phyloP scores from a whole-genome alignment of 2,888 invertebrate species.

The Mimas tiliae region DNA sequence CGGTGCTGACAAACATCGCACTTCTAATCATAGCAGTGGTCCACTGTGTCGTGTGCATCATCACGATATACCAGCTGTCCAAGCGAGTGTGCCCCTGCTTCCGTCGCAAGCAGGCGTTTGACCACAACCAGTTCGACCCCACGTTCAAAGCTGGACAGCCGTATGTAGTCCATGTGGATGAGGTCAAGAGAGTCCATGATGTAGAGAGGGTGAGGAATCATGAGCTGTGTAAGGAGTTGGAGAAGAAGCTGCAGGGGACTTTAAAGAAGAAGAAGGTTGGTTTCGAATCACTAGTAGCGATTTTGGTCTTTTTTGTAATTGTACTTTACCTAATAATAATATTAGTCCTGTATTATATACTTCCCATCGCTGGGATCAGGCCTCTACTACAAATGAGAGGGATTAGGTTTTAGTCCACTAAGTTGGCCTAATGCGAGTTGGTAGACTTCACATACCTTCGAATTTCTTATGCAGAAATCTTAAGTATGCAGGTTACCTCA shows the following conservation, averaged over 20 bases:
- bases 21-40: constrained; percentile 84
- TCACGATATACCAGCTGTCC: constrained; percentile 82
- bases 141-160: constrained; percentile 61
- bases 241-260: constrained; percentile 68
- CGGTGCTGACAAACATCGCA: constrained; percentile 86
- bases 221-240: constrained; percentile 71
- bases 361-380: no score
- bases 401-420: no score
- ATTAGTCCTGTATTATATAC: no score
- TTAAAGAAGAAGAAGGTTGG: constrained; percentile 68
- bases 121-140: constrained; percentile 82
- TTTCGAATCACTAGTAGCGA: no score
- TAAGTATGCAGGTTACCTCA: no score
- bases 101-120: constrained; percentile 73
- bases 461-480: no score
- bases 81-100: constrained; percentile 85
- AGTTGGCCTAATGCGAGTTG: no score
- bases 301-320: no score
- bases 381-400: no score
- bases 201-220: constrained; percentile 57
- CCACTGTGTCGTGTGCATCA: constrained; percentile 83
- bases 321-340: no score
- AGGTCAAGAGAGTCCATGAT: constrained; percentile 59
- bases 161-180: constrained; percentile 71
- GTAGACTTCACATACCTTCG: no score